Evolutionary conservation across 2,888 invertebrate species (phyloP).

Genomic region (Matsumyia berberina): DNA sequence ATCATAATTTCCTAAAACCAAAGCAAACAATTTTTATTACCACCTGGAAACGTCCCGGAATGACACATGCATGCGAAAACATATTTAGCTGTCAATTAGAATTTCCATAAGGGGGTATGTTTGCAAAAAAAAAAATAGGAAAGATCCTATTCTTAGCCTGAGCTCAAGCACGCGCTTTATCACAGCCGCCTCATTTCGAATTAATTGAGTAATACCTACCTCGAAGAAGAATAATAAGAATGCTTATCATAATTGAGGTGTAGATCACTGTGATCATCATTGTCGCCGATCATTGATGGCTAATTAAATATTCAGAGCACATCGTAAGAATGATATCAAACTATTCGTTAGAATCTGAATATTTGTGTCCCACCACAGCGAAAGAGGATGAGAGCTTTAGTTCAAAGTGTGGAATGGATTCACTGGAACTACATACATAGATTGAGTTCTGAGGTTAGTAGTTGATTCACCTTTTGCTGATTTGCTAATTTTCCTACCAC

Average conservation of each 20-base stretch:
- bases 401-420: slow-evolving; percentile 11
- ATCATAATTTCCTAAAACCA: slow-evolving; percentile 74
- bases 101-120: slow-evolving; percentile 50
- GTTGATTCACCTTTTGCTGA: slow-evolving; percentile 38
- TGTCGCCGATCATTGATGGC: background rate
- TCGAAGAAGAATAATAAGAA: background rate
- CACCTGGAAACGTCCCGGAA: slow-evolving; percentile 43
- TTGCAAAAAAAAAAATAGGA: slow-evolving; percentile 19
- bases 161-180: slow-evolving; percentile 27
- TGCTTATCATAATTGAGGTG: slow-evolving; percentile 44
- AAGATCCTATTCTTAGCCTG: slow-evolving; percentile 28
- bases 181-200: slow-evolving; percentile 6
- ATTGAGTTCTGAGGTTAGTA: slow-evolving; percentile 14
- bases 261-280: slow-evolving; percentile 13
- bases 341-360: background rate
- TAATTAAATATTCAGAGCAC: slow-evolving; percentile 13
- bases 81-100: slow-evolving; percentile 49
- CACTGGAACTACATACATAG: background rate
- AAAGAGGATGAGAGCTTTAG: slow-evolving; percentile 9
- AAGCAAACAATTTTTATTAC: slow-evolving; percentile 63
- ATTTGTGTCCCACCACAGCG: slow-evolving; percentile 3
- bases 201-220: slow-evolving; percentile 15
- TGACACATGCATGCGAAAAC: slow-evolving; percentile 41
- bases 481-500: slow-evolving; percentile 2
- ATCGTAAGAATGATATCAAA: slow-evolving; percentile 35